Evolutionary conservation across 1,140 invertebrate species (phyloP).

Genomic region (Lepidurus apus): DNA sequence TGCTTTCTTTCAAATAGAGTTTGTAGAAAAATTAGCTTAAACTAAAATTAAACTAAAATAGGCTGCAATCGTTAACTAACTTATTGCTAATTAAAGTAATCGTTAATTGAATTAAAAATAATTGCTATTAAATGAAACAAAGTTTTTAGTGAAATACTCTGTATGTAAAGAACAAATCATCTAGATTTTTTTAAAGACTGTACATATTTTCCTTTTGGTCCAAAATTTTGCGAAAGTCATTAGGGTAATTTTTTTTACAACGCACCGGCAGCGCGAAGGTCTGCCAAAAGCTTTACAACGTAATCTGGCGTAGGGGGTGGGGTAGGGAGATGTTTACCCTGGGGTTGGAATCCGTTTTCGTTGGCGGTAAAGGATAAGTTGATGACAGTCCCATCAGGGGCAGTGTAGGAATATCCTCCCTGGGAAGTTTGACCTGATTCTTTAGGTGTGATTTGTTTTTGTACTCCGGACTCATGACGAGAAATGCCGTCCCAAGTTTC

Average conservation of each 20-base stretch:
- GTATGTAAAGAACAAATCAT: too few relatives aligned
- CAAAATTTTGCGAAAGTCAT: not conserved
- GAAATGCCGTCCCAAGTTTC: slow-evolving; percentile 37
- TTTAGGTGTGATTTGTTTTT: slow-evolving; percentile 33
- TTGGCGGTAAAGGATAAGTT: slow-evolving; percentile 53
- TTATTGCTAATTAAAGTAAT: too few relatives aligned
- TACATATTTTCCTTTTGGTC: too few relatives aligned
- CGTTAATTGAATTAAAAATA: too few relatives aligned
- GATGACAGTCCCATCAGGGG: slow-evolving; percentile 31
- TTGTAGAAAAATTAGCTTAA: too few relatives aligned
- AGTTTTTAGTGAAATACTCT: too few relatives aligned
- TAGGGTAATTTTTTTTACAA: not conserved
- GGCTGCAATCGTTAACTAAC: too few relatives aligned
- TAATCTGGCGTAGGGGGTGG: slow-evolving; percentile 61
- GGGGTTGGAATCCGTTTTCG: slow-evolving; percentile 62
- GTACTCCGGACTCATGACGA: slow-evolving; percentile 34
- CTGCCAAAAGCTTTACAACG: slow-evolving; percentile 49
- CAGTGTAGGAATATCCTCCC: slow-evolving; percentile 46
- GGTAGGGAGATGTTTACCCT: slow-evolving; percentile 66
- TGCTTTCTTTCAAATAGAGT: too few relatives aligned
- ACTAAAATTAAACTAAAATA: too few relatives aligned
- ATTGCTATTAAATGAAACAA: too few relatives aligned
- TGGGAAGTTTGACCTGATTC: slow-evolving; percentile 37
- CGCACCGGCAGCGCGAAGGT: slow-evolving; percentile 12
- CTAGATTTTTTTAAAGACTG: too few relatives aligned